A percentile compares a stretch with the other conserved stretches of the same genome.
These are phyloP conservation scores for Uloborus plumipes DNA, from an alignment of 2,888 invertebrate species.

Conservation along the genomic window DNA sequence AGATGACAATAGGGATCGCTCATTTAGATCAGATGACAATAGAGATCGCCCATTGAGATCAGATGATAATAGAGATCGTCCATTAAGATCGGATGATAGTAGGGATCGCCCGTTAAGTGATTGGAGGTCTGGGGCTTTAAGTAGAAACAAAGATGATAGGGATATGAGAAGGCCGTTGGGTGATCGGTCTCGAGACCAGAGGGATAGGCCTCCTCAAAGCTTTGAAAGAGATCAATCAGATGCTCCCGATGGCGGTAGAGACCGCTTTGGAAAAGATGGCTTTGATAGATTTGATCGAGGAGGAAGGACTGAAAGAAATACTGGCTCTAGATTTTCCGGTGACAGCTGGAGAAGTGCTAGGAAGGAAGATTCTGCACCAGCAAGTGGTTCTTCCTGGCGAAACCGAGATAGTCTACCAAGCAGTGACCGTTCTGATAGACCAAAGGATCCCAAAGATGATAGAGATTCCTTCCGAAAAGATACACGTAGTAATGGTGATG, in stretches of 20 bases:
- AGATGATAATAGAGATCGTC: constrained; percentile 31
- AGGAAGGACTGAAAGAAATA: not conserved
- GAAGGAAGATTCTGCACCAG: not conserved
- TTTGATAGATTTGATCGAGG: not conserved
- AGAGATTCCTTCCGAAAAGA: constrained; percentile 7
- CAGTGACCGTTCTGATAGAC: constrained; percentile 30
- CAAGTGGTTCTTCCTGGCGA: constrained; percentile 30
- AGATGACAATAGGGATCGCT: constrained; percentile 9
- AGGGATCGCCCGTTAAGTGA: constrained; percentile 44
- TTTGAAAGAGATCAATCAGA: constrained; percentile 11
- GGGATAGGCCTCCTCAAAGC: constrained; percentile 7
- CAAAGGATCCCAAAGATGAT: constrained; percentile 19
- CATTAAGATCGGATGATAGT: not conserved
- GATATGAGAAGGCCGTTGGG: not conserved
- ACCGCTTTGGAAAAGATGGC: not conserved
- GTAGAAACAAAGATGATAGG: constrained; percentile 1
- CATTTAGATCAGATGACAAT: constrained; percentile 25
- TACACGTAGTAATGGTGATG: constrained; percentile 25
- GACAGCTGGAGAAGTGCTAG: constrained; percentile 1
- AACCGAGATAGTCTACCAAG: not conserved
- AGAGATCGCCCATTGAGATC: constrained; percentile 37
- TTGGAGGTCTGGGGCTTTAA: constrained; percentile 18
- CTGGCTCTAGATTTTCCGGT: not conserved
- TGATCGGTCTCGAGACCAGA: constrained; percentile 11
- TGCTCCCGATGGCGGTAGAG: not conserved